Evolutionary conservation across 2,113 vertebrate genomes (phyloP).

Genomic region (Diadophis punctatus): DNA sequence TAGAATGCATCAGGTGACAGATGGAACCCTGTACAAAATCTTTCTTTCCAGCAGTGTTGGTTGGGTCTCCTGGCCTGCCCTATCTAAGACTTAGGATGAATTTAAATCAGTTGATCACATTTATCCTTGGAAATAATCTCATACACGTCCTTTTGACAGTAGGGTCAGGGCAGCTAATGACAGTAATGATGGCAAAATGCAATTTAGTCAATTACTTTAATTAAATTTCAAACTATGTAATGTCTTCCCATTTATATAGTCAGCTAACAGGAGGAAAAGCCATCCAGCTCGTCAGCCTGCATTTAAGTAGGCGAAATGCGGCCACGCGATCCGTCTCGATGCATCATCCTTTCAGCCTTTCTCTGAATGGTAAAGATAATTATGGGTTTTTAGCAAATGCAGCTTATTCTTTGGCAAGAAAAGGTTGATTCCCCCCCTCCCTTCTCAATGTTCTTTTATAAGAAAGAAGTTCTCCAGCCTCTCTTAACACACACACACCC

Average conservation of each 20-base stretch:
- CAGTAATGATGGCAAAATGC: slow-evolving; percentile 85
- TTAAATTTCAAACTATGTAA: slow-evolving; percentile 80
- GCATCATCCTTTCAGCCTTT: slow-evolving; percentile 46
- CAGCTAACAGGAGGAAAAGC: slow-evolving; percentile 66
- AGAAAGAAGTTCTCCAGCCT: slow-evolving; percentile 41
- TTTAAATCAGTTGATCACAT: slow-evolving; percentile 74
- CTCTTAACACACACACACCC: background rate
- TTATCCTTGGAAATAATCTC: slow-evolving; percentile 71
- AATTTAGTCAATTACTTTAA: slow-evolving; percentile 91
- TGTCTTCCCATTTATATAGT: slow-evolving; percentile 80
- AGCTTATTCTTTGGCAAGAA: slow-evolving; percentile 52
- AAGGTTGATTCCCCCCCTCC: slow-evolving; percentile 31
- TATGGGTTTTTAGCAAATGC: slow-evolving; percentile 59
- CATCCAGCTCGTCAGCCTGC: slow-evolving; percentile 58
- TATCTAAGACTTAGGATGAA: slow-evolving; percentile 70
- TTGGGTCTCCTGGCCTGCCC: slow-evolving; percentile 61
- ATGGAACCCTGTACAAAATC: background rate
- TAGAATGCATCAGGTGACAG: background rate
- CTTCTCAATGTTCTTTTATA: slow-evolving; percentile 54
- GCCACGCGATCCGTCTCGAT: slow-evolving; percentile 50
- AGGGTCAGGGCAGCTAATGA: slow-evolving; percentile 80
- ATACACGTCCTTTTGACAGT: slow-evolving; percentile 74
- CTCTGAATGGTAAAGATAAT: slow-evolving; percentile 63
- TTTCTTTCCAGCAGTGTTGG: background rate
- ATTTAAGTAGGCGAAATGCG: slow-evolving; percentile 47